Evolutionary conservation across 2,888 invertebrate species (phyloP), one percentile per base, ranked within the genome.

Genomic region (Euclidia mi): DNA sequence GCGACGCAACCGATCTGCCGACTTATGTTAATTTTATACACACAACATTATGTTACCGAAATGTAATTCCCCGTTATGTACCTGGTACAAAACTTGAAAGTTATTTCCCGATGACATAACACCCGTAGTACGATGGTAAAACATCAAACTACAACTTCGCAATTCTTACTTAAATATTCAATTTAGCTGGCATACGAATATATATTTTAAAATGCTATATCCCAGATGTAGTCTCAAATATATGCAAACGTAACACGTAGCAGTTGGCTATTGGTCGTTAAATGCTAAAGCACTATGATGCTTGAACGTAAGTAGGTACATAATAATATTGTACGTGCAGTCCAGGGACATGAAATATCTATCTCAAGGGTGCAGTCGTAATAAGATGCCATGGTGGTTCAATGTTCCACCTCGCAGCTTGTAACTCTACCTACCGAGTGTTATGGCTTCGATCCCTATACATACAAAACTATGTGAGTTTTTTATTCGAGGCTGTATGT

Each of bases 151-250:
- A 62, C 58, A n/a, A 48, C 74, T 66, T 64, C 70, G 65, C 73
- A 78, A 78, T 72, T 48, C 49, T 57, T 58, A 67, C 31, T 64
- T 68, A 65, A 74, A 72, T 77, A 73, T 77, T 72, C 65, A 76
- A 66, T 68, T 63, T 38, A 55, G 55, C 48, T 38, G 43, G 60
- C 55, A 66, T 67, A 52, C 51, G 34, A 68, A 68, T 71, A 48
- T 56, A 48, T 38, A 32, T 48, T 69, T 65, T 58, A 46, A 63
- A 57, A 59, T 64, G 50, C 53, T 65, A 55, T 52, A 63, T 56
- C 51, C 50, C 56, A 42, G 42, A 60, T 55, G 52, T 57, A 43
- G 57, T 56, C 41, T 31, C n/a, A n/a, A 18, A 32, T 32, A 3
- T 11, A 32, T 32, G 11, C 32, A n/a, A 32, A 25, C 20, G 20